These are phyloP conservation scores for Helicoverpa assulta DNA, from an alignment of 2,888 invertebrate species.

Conservation along the genomic window DNA sequence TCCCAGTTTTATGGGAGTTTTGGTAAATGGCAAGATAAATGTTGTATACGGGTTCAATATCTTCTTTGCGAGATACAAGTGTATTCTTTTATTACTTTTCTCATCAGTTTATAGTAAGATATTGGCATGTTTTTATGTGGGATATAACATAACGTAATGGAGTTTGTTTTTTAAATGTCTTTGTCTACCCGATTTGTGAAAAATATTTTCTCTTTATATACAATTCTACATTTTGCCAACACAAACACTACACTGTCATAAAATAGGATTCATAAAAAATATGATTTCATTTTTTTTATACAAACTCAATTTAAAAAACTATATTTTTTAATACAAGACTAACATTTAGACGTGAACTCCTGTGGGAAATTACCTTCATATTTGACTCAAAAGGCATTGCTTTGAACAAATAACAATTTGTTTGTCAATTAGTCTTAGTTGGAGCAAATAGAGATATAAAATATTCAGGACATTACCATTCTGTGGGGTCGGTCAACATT, in stretches of 20 bases:
- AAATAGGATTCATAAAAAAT: too few species aligned
- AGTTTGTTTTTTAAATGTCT: not conserved
- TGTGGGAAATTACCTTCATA: not conserved
- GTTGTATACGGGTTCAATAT: slow-evolving; percentile 36
- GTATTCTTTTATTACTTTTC: slow-evolving; percentile 26
- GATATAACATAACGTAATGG: too few species aligned
- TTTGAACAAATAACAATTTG: slow-evolving; percentile 22
- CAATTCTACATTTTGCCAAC: too few species aligned
- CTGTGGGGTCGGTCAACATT: slow-evolving; percentile 2
- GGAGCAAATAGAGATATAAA: slow-evolving; percentile 20
- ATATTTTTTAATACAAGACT: slow-evolving; percentile 12
- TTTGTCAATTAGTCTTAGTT: slow-evolving; percentile 13
- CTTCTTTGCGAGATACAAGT: slow-evolving; percentile 26
- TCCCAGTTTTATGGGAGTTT: slow-evolving; percentile 48
- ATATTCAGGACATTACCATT: slow-evolving; percentile 15
- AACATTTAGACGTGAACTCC: not conserved
- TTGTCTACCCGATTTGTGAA: too few species aligned
- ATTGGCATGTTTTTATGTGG: not conserved
- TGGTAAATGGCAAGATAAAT: slow-evolving; percentile 49
- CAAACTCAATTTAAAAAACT: not conserved
- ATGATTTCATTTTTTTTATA: not conserved
- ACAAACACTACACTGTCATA: too few species aligned
- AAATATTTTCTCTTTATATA: too few species aligned
- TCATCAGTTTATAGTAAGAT: slow-evolving; percentile 8
- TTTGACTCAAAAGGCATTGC: slow-evolving; percentile 1